These are phyloP conservation scores for Eupelmus urozonus DNA, from an alignment of 2,888 invertebrate species.

Conservation along the genomic window DNA sequence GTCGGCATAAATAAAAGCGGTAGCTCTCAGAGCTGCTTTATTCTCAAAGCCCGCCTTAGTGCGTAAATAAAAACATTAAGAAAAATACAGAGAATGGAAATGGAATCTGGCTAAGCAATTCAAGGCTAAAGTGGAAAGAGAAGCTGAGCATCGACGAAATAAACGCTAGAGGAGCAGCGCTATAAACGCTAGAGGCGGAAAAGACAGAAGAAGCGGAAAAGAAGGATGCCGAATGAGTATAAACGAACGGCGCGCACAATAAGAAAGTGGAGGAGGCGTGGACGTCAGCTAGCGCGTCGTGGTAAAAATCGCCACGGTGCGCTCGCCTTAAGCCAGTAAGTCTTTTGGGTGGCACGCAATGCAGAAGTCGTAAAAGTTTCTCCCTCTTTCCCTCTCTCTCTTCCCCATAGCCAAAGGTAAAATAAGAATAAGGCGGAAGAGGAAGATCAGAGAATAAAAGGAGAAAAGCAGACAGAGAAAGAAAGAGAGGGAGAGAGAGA, in stretches of 20 bases:
- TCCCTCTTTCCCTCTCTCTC: background rate
- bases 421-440: background rate
- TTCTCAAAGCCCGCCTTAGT: background rate
- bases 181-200: background rate
- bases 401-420: background rate
- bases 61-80: background rate
- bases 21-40: background rate
- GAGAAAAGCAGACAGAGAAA: background rate
- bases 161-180: background rate
- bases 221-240: conserved; percentile 20
- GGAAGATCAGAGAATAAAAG: background rate
- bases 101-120: background rate
- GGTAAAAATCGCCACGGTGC: conserved; percentile 16
- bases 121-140: background rate
- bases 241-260: conserved; percentile 50
- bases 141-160: background rate
- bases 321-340: conserved; percentile 26
- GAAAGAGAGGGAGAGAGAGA: background rate
- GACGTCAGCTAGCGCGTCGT: conserved; percentile 6
- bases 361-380: conserved; percentile 53
- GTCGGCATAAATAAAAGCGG: background rate
- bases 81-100: background rate
- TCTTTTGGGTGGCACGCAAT: conserved; percentile 43
- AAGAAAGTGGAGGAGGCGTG: conserved; percentile 31
- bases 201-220: background rate